Evolutionary conservation across 2,113 vertebrate genomes (phyloP).

Genomic region (Romanogobio albipinnatus): DNA sequence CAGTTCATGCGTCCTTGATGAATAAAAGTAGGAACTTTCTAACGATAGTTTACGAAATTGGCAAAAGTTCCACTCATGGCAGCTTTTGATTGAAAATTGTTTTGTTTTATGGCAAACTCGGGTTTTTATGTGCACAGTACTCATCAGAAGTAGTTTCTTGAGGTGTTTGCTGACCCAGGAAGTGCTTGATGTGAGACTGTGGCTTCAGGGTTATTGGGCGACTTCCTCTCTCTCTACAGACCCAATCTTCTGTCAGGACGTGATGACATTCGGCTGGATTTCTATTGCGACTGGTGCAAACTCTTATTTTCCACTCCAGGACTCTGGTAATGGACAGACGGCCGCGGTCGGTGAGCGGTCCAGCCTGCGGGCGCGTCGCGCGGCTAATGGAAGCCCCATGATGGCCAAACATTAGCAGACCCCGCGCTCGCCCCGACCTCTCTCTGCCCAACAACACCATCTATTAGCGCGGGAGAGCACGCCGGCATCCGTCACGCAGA

Average conservation of each 20-base stretch:
- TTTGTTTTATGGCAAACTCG: background rate
- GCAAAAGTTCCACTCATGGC: background rate
- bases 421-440: background rate
- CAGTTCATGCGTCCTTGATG: background rate
- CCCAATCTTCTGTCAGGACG: constrained; percentile 31
- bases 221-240: constrained; percentile 56
- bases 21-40: background rate
- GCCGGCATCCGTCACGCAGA: background rate
- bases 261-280: constrained; percentile 29
- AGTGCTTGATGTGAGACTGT: background rate
- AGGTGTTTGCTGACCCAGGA: background rate
- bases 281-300: constrained; percentile 52
- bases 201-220: constrained; percentile 30
- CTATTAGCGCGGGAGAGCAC: background rate
- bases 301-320: constrained; percentile 82
- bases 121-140: background rate
- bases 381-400: constrained; percentile 3
- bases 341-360: constrained; percentile 44
- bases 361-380: background rate
- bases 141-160: background rate
- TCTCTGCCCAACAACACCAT: constrained; percentile 6
- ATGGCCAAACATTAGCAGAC: constrained; percentile 3
- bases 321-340: constrained; percentile 81
- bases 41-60: background rate
- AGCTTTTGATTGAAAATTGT: background rate